Conservation (phyloP, 2,113 vertebrate genomes). For the Ancistrus triradiatus region DNA sequence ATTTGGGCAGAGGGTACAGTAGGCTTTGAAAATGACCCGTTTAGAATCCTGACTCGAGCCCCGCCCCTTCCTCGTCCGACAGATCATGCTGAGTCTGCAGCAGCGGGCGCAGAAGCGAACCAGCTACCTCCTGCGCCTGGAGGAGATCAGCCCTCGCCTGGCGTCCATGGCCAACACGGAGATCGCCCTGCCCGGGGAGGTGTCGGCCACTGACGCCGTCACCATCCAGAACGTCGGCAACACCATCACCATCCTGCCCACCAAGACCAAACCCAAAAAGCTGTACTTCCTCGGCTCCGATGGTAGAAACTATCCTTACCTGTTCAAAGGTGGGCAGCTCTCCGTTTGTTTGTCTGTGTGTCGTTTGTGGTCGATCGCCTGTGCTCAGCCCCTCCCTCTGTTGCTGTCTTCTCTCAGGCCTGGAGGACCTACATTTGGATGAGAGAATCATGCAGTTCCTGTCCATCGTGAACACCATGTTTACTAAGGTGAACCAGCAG, state of each 20-base stretch:
- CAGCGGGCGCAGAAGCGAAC: constrained; percentile 94
- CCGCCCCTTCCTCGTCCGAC: not conserved
- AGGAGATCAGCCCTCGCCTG: constrained; percentile 94
- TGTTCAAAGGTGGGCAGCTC: constrained; percentile 85
- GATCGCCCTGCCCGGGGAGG: constrained; percentile 92
- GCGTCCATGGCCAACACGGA: constrained; percentile 87
- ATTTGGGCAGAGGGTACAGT: too few species aligned
- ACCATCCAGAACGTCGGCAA: constrained; percentile 93
- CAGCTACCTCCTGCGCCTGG: constrained; percentile 87
- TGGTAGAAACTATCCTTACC: constrained; percentile 91
- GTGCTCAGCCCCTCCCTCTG: not conserved
- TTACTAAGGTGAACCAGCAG: constrained; percentile 94
- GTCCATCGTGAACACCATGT: constrained; percentile 98
- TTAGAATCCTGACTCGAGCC: too few species aligned
- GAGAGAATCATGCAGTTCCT: constrained; percentile 99
- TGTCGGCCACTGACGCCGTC: constrained; percentile 88
- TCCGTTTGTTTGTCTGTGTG: not conserved
- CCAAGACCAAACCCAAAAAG: constrained; percentile 98
- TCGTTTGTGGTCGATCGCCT: not conserved
- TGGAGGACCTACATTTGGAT: constrained; percentile 95
- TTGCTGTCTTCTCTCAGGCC: constrained; percentile 62
- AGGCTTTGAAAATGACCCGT: too few species aligned
- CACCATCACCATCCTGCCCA: constrained; percentile 94
- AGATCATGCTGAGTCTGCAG: constrained; percentile 97
- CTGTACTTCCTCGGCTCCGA: constrained; percentile 93